These are phyloP conservation scores for Harpagoxenus sublaevis DNA, from an alignment of 2,888 invertebrate species.

Conservation along the genomic window DNA sequence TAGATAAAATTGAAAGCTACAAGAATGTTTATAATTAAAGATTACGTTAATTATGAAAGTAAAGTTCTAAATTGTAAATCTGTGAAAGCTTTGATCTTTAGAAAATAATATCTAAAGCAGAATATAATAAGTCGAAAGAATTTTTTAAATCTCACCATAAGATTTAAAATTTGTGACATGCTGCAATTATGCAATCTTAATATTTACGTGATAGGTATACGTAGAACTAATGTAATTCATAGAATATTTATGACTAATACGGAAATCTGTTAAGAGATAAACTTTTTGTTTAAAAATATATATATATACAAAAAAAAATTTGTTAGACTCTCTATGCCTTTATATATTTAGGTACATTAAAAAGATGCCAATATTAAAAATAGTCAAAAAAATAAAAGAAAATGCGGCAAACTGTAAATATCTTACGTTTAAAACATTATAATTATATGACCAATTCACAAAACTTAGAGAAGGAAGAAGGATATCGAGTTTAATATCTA, in stretches of 20 bases:
- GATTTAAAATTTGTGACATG: not conserved
- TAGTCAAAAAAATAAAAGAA: not conserved
- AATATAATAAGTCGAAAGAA: not conserved
- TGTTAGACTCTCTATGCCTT: not conserved
- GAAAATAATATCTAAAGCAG: not conserved
- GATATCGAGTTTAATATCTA: not conserved
- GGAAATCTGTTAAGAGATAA: not conserved
- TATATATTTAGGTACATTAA: not conserved
- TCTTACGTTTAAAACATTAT: not conserved
- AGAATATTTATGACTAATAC: not conserved
- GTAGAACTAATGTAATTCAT: not conserved
- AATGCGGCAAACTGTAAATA: not conserved
- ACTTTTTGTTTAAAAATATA: not conserved
- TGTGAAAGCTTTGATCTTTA: not conserved
- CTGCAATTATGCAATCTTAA: not conserved
- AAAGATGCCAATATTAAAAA: not conserved
- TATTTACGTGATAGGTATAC: not conserved
- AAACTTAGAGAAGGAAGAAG: not conserved
- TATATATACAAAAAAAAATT: not conserved
- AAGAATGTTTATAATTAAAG: slow-evolving; percentile 12
- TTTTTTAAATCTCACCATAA: not conserved
- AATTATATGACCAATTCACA: not conserved
- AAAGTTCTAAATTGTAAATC: not conserved
- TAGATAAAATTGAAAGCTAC: not conserved
- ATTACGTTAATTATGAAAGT: not conserved